phyloP scores from a whole-genome alignment of 2,113 vertebrate species.

The Calidris pygmaea region DNA sequence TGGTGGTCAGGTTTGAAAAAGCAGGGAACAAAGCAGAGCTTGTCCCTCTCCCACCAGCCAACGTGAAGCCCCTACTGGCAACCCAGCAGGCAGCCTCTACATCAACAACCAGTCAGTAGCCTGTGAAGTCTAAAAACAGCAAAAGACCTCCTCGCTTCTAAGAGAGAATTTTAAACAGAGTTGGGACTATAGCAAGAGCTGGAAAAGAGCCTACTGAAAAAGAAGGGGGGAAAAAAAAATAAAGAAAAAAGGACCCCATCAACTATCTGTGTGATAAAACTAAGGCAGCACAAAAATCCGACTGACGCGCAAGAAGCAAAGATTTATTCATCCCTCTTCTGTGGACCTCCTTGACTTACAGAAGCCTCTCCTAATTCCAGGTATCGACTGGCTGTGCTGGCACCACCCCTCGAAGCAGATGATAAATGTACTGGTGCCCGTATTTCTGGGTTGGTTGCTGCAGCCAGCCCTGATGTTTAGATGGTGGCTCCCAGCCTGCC shows the following conservation, averaged over 20 bases:
- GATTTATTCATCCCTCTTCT: not conserved
- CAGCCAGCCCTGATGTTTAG: not conserved
- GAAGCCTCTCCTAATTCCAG: not conserved
- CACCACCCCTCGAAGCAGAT: not conserved
- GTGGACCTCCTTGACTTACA: not conserved
- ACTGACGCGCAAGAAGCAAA: not conserved
- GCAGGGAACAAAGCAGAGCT: conserved; percentile 6
- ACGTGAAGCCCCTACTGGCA: not conserved
- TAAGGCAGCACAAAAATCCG: not conserved
- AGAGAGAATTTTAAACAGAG: conserved; percentile 13
- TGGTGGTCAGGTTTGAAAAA: not conserved
- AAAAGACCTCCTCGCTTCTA: not conserved
- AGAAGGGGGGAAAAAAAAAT: rapidly evolving
- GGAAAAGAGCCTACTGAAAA: not conserved
- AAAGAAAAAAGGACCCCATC: not conserved
- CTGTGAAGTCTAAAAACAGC: not conserved
- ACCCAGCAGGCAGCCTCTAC: conserved; percentile 38
- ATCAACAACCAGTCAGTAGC: conserved; percentile 11
- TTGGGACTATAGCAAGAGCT: not conserved
- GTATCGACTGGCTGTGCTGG: not conserved
- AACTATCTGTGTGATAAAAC: not conserved
- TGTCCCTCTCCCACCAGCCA: not conserved
- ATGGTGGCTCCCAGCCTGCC: not conserved
- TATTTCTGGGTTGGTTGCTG: not conserved
- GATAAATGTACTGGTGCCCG: not conserved